Evolutionary conservation across 2,888 invertebrate genomes (phyloP).

Genomic region (Endomychus coccineus): DNA sequence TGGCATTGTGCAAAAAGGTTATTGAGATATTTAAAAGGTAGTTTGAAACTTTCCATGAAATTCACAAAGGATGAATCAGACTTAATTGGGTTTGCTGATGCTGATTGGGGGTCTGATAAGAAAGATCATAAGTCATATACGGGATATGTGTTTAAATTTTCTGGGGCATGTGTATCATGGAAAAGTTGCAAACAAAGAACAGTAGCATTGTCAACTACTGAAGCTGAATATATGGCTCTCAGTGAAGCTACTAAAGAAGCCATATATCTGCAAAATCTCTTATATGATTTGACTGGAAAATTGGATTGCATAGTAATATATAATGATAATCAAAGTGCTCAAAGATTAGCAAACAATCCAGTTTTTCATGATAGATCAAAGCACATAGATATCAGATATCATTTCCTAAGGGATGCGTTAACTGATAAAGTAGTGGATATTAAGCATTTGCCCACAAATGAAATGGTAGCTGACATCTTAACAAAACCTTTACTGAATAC

Average conservation of each 20-base stretch:
- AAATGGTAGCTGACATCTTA: too few species aligned
- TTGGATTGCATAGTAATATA: slow-evolving; percentile 6
- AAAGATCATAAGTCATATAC: slow-evolving; percentile 18
- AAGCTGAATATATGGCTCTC: slow-evolving; percentile 23
- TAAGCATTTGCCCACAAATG: too few species aligned
- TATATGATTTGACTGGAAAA: slow-evolving; percentile 4
- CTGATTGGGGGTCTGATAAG: slow-evolving; percentile 21
- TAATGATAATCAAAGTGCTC: slow-evolving; percentile 16
- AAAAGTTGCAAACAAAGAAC: slow-evolving; percentile 19
- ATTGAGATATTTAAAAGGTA: slow-evolving; percentile 25
- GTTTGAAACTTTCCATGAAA: slow-evolving; percentile 18
- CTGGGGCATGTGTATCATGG: slow-evolving; percentile 11
- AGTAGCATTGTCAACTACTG: slow-evolving; percentile 20
- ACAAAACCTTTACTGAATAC: too few species aligned
- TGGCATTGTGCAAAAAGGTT: slow-evolving; percentile 30
- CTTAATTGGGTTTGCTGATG: slow-evolving; percentile 28
- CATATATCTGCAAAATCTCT: slow-evolving; percentile 14
- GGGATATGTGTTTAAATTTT: slow-evolving; percentile 17
- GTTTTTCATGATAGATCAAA: too few species aligned
- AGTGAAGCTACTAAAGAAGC: slow-evolving; percentile 23
- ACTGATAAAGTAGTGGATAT: too few species aligned
- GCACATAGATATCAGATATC: too few species aligned
- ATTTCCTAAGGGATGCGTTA: too few species aligned
- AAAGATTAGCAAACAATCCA: slow-evolving; percentile 11
- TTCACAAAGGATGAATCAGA: slow-evolving; percentile 12